Base-by-base conservation (phyloP, 30 jellyfish, hydroid and myxozoan genomes). In the Chrysaora quinquecirrha region DNA sequence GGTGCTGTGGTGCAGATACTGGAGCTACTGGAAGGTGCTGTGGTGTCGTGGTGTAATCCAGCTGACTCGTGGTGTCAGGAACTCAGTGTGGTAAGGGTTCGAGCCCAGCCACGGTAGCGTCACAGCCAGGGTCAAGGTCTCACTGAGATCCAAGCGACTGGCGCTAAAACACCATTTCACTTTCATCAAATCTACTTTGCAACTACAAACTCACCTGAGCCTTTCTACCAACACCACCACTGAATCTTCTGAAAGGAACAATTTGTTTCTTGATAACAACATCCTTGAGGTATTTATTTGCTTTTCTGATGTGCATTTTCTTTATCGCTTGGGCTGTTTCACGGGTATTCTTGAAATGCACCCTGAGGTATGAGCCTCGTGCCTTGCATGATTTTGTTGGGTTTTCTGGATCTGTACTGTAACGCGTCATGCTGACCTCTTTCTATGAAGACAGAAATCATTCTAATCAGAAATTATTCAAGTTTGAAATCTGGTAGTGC, bases 201-300 rank as follows among this genome's bases (percentile, higher is more conserved):
- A n/a, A n/a, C n/a, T n/a, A n/a, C n/a, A n/a, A n/a, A n/a, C n/a
- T n/a, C n/a, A 88, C 96, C 96, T 88, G 97, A 25, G 99, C 97
- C 64, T 95, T 95, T 48, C 99, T 78, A 2, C 99, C 99, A 75
- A 95, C 99, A 80, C 99, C 99, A 19, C 99, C 99, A 81, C 90
- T 61, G 85, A 84, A 95, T 71, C 99, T 80, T 82, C 99, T 75
- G 87, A 95, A 95, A 10, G 99, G 99, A 61, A 95, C 86, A 62
- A 95, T 90, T 58, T 95, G 97, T 47, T 95, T 95, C 66, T 89
- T 69, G 30, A 72, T 95, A 34, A 85, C 74, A 23, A 95, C 99
- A 64, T 90, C 97, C 87, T 80, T 89, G 82, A 95, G 87, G 81
- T 87, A 95, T 63, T 95, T 68, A 87, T 79, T 62, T 32, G 99